phyloP scores from a whole-genome alignment of 1,140 invertebrate genomes.

The Drosophila insularis region DNA sequence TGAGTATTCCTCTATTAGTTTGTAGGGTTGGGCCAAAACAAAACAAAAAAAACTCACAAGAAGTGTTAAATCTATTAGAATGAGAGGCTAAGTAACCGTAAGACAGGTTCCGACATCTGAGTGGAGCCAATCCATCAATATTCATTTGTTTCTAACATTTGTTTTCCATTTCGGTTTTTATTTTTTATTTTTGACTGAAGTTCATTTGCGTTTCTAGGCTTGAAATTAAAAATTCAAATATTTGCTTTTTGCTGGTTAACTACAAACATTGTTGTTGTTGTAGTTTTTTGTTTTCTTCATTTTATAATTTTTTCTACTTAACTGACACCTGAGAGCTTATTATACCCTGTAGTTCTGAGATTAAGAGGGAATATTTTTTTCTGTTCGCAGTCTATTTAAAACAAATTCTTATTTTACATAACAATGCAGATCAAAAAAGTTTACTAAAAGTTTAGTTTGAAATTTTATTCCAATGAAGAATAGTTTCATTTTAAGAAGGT shows the following conservation, averaged over 20 bases:
- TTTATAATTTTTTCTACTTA: conserved; percentile 12
- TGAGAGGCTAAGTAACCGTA: conserved; percentile 44
- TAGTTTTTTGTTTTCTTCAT: conserved; percentile 12
- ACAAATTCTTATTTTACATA: no score
- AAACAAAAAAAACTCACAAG: background rate
- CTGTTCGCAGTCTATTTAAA: no score
- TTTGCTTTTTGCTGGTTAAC: conserved; percentile 32
- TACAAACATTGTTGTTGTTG: background rate
- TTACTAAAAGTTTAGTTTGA: no score
- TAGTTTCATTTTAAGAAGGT: no score
- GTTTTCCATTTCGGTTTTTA: conserved; percentile 13
- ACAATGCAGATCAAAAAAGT: no score
- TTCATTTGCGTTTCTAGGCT: conserved; percentile 13
- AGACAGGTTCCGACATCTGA: conserved; percentile 50
- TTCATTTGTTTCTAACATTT: conserved; percentile 34
- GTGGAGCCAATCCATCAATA: conserved; percentile 40
- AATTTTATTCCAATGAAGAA: no score
- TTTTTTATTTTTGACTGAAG: background rate
- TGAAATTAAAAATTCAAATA: conserved; percentile 52
- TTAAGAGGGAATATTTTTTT: background rate
- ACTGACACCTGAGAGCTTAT: conserved; percentile 39
- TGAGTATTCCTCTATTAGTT: conserved; percentile 44
- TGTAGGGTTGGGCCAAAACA: conserved; percentile 33
- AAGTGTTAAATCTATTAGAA: conserved; percentile 37
- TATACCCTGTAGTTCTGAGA: background rate